Base-by-base conservation (phyloP, 2,113 vertebrate species). In the Bujurquina vittata region DNA sequence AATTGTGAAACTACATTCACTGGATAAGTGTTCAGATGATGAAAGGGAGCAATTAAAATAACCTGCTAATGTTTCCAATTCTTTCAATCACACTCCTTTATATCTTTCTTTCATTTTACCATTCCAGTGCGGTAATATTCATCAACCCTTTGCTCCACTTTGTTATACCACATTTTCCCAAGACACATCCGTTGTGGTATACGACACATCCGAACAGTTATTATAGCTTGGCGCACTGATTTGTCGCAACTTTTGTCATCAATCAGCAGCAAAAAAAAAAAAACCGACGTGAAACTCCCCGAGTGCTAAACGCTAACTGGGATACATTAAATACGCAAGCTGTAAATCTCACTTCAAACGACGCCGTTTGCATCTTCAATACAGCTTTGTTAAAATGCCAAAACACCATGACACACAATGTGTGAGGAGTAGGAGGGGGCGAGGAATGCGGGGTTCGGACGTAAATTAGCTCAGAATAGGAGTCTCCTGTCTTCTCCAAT, bases 401-500 rank as follows among this genome's bases (percentile, higher is more conserved):
- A 83, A 81, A 77, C 87, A 77, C 77, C 52, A 40, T 54, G 57
- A 77, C 55, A 69, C 1, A 8, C 83, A 74, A 80, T 86, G 74
- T 63, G 83, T 52, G 63, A 89, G 60, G 73, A 69, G 73, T 62
- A 83, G 77, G 65, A 54, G 76, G 77, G 83, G 59, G 75, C 56
- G 33, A 89, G 89, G 94, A 93, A 94, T 93, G 92, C 90, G 77
- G 61, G 86, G 77, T 87, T 87, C 83, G n/a, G 77, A 87, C 87
- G 89, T 94, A 91, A 94, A 93, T 93, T 90, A 94, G 87, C 86
- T 78, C 56, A 52, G 84, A 78, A 91, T 87, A 89, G 91, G 80
- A 92, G 86, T 74, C 67, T 85, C 72, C 74, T 92, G 94, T 90
- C 92, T 90, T 92, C 81, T 90, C 75, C 35, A 62, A 92, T 93